A percentile compares a stretch with the other conserved stretches of the same genome.
phyloP scores from a whole-genome alignment of 2,797 vertebrate species.

The Lacerta bilineata region DNA sequence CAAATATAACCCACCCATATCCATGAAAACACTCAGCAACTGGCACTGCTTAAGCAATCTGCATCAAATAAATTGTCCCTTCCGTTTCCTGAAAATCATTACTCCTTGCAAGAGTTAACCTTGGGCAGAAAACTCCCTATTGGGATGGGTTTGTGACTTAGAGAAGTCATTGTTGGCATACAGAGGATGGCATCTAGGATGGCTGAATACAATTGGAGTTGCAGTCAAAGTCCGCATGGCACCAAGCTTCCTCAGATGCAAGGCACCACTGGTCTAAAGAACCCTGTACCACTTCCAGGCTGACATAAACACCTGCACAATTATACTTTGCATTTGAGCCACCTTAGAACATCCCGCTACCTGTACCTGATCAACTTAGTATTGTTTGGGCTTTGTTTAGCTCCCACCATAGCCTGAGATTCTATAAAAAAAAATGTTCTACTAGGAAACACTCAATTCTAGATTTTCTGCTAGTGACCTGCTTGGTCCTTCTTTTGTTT shows the following conservation, averaged over 20 bases:
- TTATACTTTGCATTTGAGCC: not conserved
- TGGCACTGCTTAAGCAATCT: not conserved
- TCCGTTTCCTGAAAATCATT: no score
- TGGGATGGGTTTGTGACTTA: no score
- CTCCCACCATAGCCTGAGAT: not conserved
- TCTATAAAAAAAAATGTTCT: not conserved
- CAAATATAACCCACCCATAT: not conserved
- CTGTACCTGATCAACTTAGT: not conserved
- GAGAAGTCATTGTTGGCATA: no score
- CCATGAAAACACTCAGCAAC: no score
- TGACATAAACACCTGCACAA: not conserved
- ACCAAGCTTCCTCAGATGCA: not conserved
- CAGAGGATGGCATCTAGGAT: no score
- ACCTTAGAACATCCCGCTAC: not conserved
- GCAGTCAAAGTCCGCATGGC: not conserved
- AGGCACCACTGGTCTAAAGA: not conserved
- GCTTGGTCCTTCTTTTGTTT: not conserved
- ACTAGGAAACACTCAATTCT: not conserved
- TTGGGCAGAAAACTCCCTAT: no score
- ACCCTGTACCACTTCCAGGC: not conserved
- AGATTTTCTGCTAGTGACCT: not conserved
- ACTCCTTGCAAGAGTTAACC: no score
- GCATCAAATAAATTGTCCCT: not conserved
- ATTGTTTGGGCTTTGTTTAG: not conserved
- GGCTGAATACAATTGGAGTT: no score